Conservation (phyloP, 1,140 invertebrate genomes). For the Aphidius gifuensis region DNA sequence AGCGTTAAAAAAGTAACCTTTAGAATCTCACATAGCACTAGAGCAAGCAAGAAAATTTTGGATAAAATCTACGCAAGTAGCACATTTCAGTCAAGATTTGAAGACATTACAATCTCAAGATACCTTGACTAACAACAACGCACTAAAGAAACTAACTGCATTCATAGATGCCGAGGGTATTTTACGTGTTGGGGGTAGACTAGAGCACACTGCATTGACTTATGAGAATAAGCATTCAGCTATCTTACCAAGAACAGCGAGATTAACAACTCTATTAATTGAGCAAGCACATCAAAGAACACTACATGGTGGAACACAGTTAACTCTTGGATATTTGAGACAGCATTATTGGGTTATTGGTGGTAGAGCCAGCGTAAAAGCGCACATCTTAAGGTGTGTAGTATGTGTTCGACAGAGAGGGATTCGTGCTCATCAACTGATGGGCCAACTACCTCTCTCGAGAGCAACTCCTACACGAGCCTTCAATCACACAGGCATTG, state of each 20-base stretch:
- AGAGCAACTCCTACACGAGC: too few species aligned
- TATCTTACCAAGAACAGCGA: slow-evolving; percentile 27
- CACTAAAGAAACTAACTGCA: background rate
- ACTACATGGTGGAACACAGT: slow-evolving; percentile 36
- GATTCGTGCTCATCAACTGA: slow-evolving; percentile 24
- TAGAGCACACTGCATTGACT: slow-evolving; percentile 10
- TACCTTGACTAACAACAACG: background rate
- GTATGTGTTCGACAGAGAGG: too few species aligned
- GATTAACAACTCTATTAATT: slow-evolving; percentile 31
- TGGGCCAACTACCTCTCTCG: slow-evolving; percentile 23
- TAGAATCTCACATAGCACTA: background rate
- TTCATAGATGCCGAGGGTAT: slow-evolving; percentile 1
- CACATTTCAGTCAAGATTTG: background rate
- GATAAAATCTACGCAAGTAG: background rate
- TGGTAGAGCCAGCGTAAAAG: slow-evolving; percentile 21
- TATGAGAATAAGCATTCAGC: slow-evolving; percentile 27
- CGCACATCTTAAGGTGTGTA: slow-evolving; percentile 21
- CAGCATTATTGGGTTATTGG: slow-evolving; percentile 33
- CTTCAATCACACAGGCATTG: too few species aligned
- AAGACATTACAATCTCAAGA: background rate
- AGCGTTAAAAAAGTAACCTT: too few species aligned
- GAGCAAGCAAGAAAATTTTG: background rate
- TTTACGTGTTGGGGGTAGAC: slow-evolving; percentile 11
- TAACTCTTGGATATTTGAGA: slow-evolving; percentile 29
- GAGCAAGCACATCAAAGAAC: slow-evolving; percentile 32